Percentiles rank a stretch among this genome's conserved stretches.
These are phyloP conservation scores for Dendrolimus punctatus DNA, from an alignment of 1,140 invertebrate species.

Conservation along the genomic window DNA sequence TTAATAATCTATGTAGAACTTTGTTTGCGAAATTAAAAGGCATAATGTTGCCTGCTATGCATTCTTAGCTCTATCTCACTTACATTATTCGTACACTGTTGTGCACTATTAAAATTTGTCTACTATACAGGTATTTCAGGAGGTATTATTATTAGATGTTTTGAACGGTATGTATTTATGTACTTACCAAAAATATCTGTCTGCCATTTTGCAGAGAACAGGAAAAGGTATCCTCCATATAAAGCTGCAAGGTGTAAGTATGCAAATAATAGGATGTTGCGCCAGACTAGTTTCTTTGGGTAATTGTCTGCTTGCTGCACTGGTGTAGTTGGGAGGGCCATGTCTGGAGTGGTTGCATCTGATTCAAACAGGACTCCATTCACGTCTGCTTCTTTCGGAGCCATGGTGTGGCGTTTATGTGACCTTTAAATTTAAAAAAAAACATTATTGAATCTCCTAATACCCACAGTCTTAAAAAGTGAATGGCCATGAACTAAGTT, in stretches of 20 bases:
- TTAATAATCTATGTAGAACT: no score
- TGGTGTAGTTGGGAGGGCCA: constrained; percentile 51
- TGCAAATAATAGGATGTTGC: constrained; percentile 89
- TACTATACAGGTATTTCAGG: no score
- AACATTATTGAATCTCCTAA: no score
- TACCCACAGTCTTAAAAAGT: no score
- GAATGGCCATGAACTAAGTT: no score
- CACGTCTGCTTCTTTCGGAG: constrained; percentile 74
- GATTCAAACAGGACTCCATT: constrained; percentile 78
- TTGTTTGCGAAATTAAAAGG: no score
- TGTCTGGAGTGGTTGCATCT: constrained; percentile 73
- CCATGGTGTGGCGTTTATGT: constrained; percentile 58
- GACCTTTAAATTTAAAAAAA: constrained; percentile 8
- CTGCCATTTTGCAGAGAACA: constrained; percentile 84
- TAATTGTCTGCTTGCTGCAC: constrained; percentile 64
- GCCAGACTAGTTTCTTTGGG: constrained; percentile 87
- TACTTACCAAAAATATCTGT: constrained; percentile 86
- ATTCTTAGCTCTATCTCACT: no score
- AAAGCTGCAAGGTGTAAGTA: constrained; percentile 90
- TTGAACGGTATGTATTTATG: not conserved
- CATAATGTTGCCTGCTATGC: no score
- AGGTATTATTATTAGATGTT: no score
- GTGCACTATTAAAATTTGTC: no score
- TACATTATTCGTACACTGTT: no score
- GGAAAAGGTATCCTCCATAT: constrained; percentile 86